phyloP scores from a whole-genome alignment of 23 tunicate genomes.

The Trididemnum nubilum region DNA sequence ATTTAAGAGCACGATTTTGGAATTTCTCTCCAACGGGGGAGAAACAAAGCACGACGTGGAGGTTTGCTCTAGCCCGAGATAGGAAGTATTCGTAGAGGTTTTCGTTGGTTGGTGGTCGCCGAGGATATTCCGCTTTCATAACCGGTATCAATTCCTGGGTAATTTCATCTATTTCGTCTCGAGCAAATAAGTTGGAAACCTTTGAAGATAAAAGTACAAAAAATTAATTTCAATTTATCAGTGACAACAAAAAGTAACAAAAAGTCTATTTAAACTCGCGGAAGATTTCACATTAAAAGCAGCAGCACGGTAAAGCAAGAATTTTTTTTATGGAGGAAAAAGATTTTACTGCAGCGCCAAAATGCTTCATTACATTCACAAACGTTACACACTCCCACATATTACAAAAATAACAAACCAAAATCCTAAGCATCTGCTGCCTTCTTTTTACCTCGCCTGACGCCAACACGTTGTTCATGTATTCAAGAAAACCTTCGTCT shows the following conservation, averaged over 20 bases:
- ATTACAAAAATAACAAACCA: no score
- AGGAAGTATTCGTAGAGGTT: slow-evolving; percentile 96
- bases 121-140: slow-evolving; percentile 91
- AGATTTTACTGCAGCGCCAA: no score
- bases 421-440: no score
- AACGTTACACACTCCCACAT: no score
- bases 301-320: no score
- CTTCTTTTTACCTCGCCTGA: slow-evolving; percentile 91
- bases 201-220: neutral
- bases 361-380: no score
- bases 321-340: no score
- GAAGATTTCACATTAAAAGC: no score
- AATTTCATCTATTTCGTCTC: slow-evolving; percentile 98
- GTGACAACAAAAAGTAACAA: neutral
- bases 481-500: slow-evolving; percentile 96
- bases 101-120: slow-evolving; percentile 96
- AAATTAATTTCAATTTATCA: neutral
- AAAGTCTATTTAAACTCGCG: no score
- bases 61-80: slow-evolving; percentile 89
- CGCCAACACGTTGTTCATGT: slow-evolving; percentile 98
- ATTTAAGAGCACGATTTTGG: slow-evolving; percentile 89
- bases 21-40: slow-evolving; percentile 99
- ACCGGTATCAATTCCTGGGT: slow-evolving; percentile 87
- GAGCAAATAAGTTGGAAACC: slow-evolving; percentile 92
- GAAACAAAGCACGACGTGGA: slow-evolving; percentile 96